phyloP scores from a whole-genome alignment of 64 coral and sea anemone genomes.

The Cladopsammia gracilis region DNA sequence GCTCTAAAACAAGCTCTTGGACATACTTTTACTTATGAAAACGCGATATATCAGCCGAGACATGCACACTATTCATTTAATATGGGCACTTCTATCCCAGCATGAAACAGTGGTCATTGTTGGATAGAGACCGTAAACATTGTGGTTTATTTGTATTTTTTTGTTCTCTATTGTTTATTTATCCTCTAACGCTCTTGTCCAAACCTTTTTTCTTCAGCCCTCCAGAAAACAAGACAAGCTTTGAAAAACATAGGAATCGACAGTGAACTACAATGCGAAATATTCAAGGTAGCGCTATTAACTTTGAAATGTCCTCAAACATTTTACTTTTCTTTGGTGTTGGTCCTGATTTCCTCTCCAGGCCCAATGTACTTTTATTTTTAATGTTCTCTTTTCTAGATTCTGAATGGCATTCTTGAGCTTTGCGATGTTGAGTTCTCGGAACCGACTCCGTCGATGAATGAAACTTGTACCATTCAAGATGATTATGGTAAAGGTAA shows the following conservation, averaged over 20 bases:
- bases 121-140: too few relatives aligned
- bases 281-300: slow-evolving; percentile 78
- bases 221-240: slow-evolving; percentile 75
- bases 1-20: too few relatives aligned
- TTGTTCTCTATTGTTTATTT: neutral
- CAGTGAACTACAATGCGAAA: slow-evolving; percentile 81
- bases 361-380: too few relatives aligned
- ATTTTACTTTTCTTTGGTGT: neutral
- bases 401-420: slow-evolving; percentile 31
- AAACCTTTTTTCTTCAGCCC: neutral
- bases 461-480: neutral
- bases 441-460: neutral
- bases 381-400: slow-evolving; percentile 2
- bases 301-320: neutral
- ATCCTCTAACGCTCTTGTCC: neutral
- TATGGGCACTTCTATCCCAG: too few relatives aligned
- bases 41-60: too few relatives aligned
- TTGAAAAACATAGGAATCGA: slow-evolving; percentile 81
- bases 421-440: slow-evolving; percentile 43
- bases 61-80: too few relatives aligned
- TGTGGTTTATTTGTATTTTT: neutral
- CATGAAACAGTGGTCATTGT: too few relatives aligned
- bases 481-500: neutral
- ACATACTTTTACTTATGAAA: too few relatives aligned
- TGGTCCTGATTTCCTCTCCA: neutral